Conservation (phyloP, 2,888 invertebrate species). For the Phragmatobia fuliginosa region DNA sequence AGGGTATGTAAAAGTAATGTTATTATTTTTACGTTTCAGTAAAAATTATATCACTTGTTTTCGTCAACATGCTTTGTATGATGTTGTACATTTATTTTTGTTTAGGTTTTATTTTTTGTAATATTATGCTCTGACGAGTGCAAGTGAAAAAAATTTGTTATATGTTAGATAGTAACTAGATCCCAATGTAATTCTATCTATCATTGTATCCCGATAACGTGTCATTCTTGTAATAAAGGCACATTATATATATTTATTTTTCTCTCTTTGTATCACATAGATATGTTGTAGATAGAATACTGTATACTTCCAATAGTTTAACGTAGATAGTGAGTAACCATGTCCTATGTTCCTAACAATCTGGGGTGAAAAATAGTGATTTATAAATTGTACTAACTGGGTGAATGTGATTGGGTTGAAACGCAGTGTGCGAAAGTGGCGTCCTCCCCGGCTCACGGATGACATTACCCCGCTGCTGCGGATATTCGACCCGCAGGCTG, state of each 20-base stretch:
- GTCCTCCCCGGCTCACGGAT: slow-evolving; percentile 92
- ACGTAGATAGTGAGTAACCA: slow-evolving; percentile 59
- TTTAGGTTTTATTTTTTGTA: slow-evolving; percentile 13
- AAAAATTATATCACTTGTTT: slow-evolving; percentile 42
- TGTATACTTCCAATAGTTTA: slow-evolving; percentile 38
- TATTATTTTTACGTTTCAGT: slow-evolving; percentile 18
- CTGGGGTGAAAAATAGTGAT: slow-evolving; percentile 47
- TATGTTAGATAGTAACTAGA: slow-evolving; percentile 38
- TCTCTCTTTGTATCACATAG: slow-evolving; percentile 43
- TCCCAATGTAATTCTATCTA: slow-evolving; percentile 39
- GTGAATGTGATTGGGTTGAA: slow-evolving; percentile 69
- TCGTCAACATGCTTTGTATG: slow-evolving; percentile 40
- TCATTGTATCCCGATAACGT: slow-evolving; percentile 42
- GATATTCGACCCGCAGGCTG: slow-evolving; percentile 91
- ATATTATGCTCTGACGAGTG: slow-evolving; percentile 36
- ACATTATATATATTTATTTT: slow-evolving; percentile 30
- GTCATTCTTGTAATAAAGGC: slow-evolving; percentile 39
- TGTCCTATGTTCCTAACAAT: slow-evolving; percentile 54
- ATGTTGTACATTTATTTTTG: slow-evolving; percentile 18
- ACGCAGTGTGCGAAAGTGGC: slow-evolving; percentile 92
- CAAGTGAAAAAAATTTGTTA: slow-evolving; percentile 37
- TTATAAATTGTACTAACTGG: slow-evolving; percentile 58
- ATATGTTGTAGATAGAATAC: slow-evolving; percentile 56
- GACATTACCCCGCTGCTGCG: slow-evolving; percentile 92
- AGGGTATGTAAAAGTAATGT: slow-evolving; percentile 84